These are phyloP conservation scores for Tridacna gigas DNA, from an alignment of 2,888 invertebrate genomes.

Conservation along the genomic window DNA sequence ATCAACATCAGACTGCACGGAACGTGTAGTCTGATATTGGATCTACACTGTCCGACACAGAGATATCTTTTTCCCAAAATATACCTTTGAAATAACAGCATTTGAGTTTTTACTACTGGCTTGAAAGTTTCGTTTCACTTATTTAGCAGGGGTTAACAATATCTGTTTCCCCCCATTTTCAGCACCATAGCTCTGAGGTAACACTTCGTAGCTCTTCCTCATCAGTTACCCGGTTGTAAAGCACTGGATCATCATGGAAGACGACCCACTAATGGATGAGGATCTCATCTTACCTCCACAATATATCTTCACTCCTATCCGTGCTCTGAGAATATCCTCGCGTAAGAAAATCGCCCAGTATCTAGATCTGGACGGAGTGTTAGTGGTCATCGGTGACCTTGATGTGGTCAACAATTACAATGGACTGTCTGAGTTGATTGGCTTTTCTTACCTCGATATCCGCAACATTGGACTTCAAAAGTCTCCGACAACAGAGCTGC, in stretches of 20 bases:
- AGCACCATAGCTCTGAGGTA: neutral
- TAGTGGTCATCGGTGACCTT: constrained; percentile 38
- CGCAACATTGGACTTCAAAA: constrained; percentile 46
- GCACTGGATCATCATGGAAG: neutral
- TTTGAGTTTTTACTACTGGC: too few species aligned
- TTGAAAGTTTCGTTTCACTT: too few species aligned
- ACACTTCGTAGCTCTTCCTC: neutral
- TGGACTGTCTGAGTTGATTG: constrained; percentile 64
- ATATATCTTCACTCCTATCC: constrained; percentile 34
- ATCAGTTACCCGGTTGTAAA: neutral
- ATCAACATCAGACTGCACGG: too few species aligned
- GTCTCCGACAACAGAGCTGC: constrained; percentile 51
- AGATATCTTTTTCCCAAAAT: too few species aligned
- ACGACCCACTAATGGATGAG: neutral
- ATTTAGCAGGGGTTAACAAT: too few species aligned
- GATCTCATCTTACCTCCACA: constrained; percentile 26
- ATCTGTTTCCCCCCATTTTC: neutral
- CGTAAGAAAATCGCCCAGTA: constrained; percentile 50
- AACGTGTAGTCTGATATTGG: too few species aligned
- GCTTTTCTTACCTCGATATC: constrained; percentile 58
- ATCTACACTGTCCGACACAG: too few species aligned
- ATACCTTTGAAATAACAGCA: too few species aligned
- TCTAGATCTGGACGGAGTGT: constrained; percentile 50
- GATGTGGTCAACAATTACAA: constrained; percentile 58
- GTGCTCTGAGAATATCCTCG: constrained; percentile 47